Conservation (phyloP, 2,113 vertebrate species). For the Abramis brama region DNA sequence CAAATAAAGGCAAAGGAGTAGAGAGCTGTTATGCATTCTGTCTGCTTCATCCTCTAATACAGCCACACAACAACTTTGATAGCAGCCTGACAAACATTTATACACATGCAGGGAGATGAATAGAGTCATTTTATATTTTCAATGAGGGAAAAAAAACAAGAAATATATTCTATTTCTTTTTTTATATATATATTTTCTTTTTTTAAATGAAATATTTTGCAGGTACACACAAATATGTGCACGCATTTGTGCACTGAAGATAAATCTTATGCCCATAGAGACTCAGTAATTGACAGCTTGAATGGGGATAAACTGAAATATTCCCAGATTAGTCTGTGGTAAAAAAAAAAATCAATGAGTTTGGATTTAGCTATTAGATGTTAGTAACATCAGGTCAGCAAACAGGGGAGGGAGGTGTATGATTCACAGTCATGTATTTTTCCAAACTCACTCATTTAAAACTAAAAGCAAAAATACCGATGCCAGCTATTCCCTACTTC, state of each 20-base stretch:
- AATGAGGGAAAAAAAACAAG: neutral
- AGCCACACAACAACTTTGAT: neutral
- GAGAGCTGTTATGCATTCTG: conserved; percentile 51
- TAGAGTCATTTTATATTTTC: neutral
- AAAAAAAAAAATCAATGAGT: conserved; percentile 39
- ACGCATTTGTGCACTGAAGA: neutral
- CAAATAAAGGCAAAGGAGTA: conserved; percentile 44
- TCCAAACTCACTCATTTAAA: conserved; percentile 32
- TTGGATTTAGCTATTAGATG: conserved; percentile 43
- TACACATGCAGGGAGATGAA: neutral
- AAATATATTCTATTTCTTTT: neutral
- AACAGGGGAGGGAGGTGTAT: conserved; percentile 22
- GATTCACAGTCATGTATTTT: conserved; percentile 35
- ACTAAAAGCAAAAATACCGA: conserved; percentile 35
- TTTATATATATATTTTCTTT: neutral
- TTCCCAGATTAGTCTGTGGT: conserved; percentile 42
- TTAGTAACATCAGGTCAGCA: conserved; percentile 49
- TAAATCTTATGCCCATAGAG: neutral
- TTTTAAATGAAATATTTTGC: no score
- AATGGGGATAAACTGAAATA: conserved; percentile 30
- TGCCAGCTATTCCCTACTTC: conserved; percentile 36
- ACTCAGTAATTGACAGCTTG: conserved; percentile 12
- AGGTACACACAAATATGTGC: neutral
- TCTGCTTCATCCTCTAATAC: conserved; percentile 12
- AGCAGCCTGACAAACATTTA: neutral